phyloP scores from a whole-genome alignment of 2,888 invertebrate species.

The Neocrepidodera transversa region DNA sequence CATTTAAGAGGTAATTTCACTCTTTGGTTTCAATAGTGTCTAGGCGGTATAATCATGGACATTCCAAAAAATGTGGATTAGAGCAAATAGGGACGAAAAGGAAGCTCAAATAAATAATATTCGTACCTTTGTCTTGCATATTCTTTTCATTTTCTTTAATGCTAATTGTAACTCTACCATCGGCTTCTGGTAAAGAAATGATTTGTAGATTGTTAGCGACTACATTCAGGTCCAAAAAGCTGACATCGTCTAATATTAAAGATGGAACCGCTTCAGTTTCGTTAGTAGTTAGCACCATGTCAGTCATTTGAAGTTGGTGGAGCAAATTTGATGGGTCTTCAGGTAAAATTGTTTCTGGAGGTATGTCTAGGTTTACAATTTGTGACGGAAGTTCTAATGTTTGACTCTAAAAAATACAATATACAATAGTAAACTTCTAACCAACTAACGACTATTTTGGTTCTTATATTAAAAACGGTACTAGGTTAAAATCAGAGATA shows the following conservation, averaged over 20 bases:
- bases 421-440: no score
- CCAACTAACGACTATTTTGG: no score
- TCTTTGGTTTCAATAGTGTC: no score
- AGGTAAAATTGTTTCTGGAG: slow-evolving; percentile 24
- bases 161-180: slow-evolving; percentile 14
- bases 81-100: no score
- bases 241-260: slow-evolving; percentile 37
- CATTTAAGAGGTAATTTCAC: no score
- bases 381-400: slow-evolving; percentile 19
- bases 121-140: no score
- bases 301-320: slow-evolving; percentile 37
- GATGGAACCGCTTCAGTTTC: slow-evolving; percentile 24
- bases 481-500: no score
- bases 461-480: no score
- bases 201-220: slow-evolving; percentile 23
- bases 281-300: slow-evolving; percentile 32
- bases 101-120: no score
- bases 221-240: slow-evolving; percentile 37
- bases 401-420: no score
- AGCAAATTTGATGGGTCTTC: slow-evolving; percentile 35
- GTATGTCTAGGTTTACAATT: slow-evolving; percentile 19
- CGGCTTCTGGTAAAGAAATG: slow-evolving; percentile 25
- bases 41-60: no score
- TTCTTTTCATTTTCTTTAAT: slow-evolving; percentile 5
- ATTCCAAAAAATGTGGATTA: no score